Conservation (phyloP, 2,888 invertebrate genomes). For the Rotaria sp. region DNA sequence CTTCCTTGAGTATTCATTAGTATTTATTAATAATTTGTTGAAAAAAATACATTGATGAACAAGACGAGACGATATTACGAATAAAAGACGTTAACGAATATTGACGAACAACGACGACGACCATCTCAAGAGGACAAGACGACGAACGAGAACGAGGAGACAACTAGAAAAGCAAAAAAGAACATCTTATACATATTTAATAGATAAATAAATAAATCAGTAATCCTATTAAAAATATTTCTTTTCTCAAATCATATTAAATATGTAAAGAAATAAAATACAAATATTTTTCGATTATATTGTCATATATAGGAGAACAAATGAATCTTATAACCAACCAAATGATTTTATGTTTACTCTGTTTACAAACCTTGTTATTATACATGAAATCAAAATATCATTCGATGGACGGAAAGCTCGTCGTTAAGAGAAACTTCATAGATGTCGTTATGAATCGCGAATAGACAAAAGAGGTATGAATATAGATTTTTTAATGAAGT, state of each 20-base stretch:
- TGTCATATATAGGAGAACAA: neutral
- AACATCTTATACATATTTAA: neutral
- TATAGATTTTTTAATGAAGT: neutral
- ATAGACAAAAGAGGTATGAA: too few relatives aligned
- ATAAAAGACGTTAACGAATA: constrained; percentile 4
- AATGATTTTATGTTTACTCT: neutral
- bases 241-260: neutral
- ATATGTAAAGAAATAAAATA: neutral
- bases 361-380: constrained; percentile 20
- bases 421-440: neutral
- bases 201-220: neutral
- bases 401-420: neutral
- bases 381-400: neutral
- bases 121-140: neutral
- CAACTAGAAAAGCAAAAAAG: neutral
- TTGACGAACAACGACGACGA: constrained; percentile 5
- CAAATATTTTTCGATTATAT: neutral
- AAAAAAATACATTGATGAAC: constrained; percentile 17
- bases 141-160: constrained; percentile 4
- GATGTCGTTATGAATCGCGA: neutral
- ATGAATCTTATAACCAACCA: neutral
- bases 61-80: constrained; percentile 8
- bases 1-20: neutral
- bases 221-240: neutral
- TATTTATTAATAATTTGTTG: neutral